Evolutionary conservation across 2,888 invertebrate species (phyloP).

Genomic region (Acrobasis consociella): DNA sequence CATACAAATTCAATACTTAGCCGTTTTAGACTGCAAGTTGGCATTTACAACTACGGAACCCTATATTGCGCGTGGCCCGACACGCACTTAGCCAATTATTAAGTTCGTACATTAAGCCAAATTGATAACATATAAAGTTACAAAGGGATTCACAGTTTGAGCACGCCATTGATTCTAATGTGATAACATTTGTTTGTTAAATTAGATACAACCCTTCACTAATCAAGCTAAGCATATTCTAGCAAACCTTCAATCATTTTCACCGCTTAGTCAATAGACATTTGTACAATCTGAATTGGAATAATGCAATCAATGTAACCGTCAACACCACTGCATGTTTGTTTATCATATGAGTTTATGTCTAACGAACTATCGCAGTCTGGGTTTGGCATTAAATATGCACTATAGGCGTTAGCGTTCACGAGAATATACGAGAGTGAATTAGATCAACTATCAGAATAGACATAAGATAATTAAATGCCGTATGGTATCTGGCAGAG

Average conservation of each 20-base stretch:
- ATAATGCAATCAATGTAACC: constrained; percentile 17
- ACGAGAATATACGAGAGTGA: constrained; percentile 7
- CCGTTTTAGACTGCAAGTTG: too few species aligned
- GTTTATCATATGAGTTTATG: constrained; percentile 12
- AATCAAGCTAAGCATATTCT: background rate
- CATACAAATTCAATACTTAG: too few species aligned
- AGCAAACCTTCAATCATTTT: background rate
- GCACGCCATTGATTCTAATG: background rate
- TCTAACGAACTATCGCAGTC: constrained; percentile 16
- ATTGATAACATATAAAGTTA: too few species aligned
- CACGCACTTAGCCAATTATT: too few species aligned
- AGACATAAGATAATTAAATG: background rate
- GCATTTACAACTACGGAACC: too few species aligned
- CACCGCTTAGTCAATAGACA: background rate
- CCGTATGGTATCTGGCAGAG: too few species aligned
- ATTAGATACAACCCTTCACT: background rate
- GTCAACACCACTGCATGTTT: constrained; percentile 13
- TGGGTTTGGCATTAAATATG: constrained; percentile 18
- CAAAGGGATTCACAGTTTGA: too few species aligned
- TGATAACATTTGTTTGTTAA: background rate
- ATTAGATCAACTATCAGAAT: background rate
- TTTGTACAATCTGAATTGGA: constrained; percentile 7
- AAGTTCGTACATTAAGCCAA: too few species aligned
- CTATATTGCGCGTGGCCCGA: too few species aligned
- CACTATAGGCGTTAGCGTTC: constrained; percentile 5